Evolutionary conservation across 2,113 vertebrate species (phyloP), one percentile per base, ranked within the genome.

Genomic region (Tachuris rubrigastra): DNA sequence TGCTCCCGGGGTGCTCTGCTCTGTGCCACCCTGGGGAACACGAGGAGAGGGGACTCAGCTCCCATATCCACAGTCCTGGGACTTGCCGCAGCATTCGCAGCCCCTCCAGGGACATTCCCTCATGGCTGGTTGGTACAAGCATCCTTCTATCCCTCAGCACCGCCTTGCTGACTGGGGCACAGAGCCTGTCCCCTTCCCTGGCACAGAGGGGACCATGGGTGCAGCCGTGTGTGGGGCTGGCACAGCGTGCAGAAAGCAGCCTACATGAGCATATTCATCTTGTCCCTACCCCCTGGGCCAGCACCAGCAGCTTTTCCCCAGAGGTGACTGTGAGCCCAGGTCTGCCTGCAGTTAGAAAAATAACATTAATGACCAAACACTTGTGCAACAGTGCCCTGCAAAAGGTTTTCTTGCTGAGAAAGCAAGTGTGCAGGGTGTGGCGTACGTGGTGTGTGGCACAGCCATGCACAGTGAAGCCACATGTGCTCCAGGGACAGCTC

Each of bases 111-210:
- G 67, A 4, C 21, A 4, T 58, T 73, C 47, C 49, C 27, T 62
- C 14, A 5, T 0, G 9, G 49, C 1, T 47, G 46, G 46, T 17
- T 7, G 4, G 44, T 71, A 49, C 0, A 0, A 62, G 65, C 67
- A 77, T 50, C 79, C 71, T 37, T 25, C 55, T 20, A 39, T 28
- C 27, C 28, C 20, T 14, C 71, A 52, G 87, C 60, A 65, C 9
- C 31, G 14, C 59, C 15, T 4, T 1, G 0, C n/a, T 0, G 0
- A 2, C 2, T 0, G 4, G 31, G 13, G 16, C 44, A 46, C 28
- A 15, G 30, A 63, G 5, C 27, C 73, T 14, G 37, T 18, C 15
- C 42, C 27, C 16, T 39, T 28, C 15, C 39, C 30, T 3, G 11
- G 53, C 46, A 14, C 41, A 6, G 44, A 18, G 4, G 33, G 44